Evolutionary conservation across 2,888 invertebrate species (phyloP).

Genomic region (Trachelus iudaicus): DNA sequence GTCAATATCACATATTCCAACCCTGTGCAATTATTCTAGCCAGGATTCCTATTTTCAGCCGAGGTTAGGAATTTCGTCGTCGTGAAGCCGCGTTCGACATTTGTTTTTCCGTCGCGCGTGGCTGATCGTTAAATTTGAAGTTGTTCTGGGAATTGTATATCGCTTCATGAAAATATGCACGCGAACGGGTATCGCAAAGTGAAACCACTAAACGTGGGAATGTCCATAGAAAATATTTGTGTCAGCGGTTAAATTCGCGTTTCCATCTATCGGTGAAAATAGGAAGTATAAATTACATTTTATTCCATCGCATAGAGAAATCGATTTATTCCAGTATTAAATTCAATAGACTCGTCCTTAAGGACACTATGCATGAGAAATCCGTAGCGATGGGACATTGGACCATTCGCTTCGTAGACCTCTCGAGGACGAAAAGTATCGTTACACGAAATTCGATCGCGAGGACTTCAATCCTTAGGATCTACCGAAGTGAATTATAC

Average conservation of each 20-base stretch:
- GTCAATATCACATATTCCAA: background rate
- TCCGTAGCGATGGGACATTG: background rate
- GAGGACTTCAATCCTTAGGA: background rate
- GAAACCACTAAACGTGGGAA: background rate
- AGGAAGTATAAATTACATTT: background rate
- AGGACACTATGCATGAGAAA: background rate
- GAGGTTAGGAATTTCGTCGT: background rate
- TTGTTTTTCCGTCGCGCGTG: background rate
- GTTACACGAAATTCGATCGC: too few species aligned
- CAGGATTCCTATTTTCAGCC: background rate
- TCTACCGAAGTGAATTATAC: background rate
- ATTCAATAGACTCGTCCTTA: background rate
- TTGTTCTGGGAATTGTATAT: background rate
- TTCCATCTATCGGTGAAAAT: background rate
- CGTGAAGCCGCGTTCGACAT: background rate
- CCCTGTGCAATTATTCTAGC: background rate
- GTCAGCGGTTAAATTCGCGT: background rate
- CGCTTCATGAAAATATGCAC: background rate
- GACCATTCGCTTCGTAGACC: background rate
- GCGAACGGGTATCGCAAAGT: background rate
- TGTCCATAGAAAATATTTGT: background rate
- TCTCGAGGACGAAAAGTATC: too few species aligned
- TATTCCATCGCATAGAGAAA: background rate
- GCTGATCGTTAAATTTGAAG: background rate
- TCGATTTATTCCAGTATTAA: background rate